These are phyloP conservation scores for Amphiprion clarkii DNA, from an alignment of 2,797 vertebrate species.

Conservation along the genomic window DNA sequence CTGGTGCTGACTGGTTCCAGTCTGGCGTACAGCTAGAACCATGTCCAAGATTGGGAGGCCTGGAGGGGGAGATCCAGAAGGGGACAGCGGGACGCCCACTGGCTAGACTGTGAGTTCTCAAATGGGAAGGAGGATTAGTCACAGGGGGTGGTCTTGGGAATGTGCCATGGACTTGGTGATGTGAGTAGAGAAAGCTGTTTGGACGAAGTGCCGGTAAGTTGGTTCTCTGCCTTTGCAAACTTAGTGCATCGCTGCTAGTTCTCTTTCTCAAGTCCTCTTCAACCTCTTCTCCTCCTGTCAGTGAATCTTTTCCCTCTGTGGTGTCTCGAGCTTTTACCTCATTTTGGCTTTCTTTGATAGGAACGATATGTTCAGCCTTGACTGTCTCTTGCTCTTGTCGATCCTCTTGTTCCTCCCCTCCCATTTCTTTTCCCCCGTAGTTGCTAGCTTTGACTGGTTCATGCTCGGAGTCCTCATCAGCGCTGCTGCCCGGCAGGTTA, in stretches of 20 bases:
- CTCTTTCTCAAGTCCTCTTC: slow-evolving; percentile 2
- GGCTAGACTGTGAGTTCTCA: slow-evolving; percentile 38
- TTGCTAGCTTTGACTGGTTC: slow-evolving; percentile 84
- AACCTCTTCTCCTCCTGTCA: slow-evolving; percentile 1
- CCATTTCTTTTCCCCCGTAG: slow-evolving; percentile 52
- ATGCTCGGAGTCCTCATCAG: slow-evolving; percentile 90
- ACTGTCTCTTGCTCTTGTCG: slow-evolving; percentile 27
- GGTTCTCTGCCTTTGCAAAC: slow-evolving; percentile 70
- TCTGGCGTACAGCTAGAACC: slow-evolving; percentile 24
- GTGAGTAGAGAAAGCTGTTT: slow-evolving; percentile 67
- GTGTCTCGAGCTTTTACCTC: slow-evolving; percentile 25
- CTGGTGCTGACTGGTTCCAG: slow-evolving; percentile 35
- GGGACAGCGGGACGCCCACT: slow-evolving; percentile 50
- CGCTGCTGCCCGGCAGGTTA: slow-evolving; percentile 87
- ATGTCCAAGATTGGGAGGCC: slow-evolving; percentile 34
- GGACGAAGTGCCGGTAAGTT: slow-evolving; percentile 37
- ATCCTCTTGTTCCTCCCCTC: slow-evolving; percentile 21
- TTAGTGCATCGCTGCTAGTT: slow-evolving; percentile 21
- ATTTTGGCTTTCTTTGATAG: slow-evolving; percentile 45
- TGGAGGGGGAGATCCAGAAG: slow-evolving; percentile 62
- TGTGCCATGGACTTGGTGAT: slow-evolving; percentile 38
- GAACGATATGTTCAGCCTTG: slow-evolving; percentile 4
- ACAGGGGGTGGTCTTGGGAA: slow-evolving; percentile 17
- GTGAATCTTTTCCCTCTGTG: not conserved
- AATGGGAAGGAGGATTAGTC: slow-evolving; percentile 8